These are phyloP conservation scores for Pentalonia nigronervosa DNA, from an alignment of 1,140 invertebrate genomes.

Conservation along the genomic window DNA sequence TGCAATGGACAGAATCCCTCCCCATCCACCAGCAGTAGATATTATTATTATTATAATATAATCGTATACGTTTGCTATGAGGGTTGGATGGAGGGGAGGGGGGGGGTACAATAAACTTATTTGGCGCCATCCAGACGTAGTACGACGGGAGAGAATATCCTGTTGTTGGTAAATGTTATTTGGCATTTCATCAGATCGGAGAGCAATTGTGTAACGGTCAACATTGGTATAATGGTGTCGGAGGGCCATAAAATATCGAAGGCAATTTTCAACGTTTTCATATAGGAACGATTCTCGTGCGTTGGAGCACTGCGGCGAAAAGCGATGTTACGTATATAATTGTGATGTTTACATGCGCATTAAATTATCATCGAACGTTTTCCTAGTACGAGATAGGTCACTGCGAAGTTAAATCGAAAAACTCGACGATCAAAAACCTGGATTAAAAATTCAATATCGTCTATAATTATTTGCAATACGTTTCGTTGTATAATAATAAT, in stretches of 20 bases:
- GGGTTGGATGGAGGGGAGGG: neutral
- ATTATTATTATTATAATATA: neutral
- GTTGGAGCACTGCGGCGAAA: neutral
- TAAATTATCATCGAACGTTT: neutral
- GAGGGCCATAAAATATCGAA: neutral
- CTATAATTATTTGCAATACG: neutral
- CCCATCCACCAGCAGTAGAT: too few species aligned
- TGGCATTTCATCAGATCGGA: conserved; percentile 30
- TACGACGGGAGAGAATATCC: neutral
- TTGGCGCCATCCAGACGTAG: neutral
- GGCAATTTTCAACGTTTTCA: conserved; percentile 13
- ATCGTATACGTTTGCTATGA: neutral
- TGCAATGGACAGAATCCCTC: neutral
- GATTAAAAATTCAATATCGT: neutral
- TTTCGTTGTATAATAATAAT: neutral
- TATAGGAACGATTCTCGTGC: neutral
- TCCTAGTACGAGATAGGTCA: neutral
- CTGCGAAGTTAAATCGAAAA: neutral
- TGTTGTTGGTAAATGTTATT: conserved; percentile 22
- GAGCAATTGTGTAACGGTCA: neutral
- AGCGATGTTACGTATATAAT: neutral
- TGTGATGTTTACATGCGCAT: neutral
- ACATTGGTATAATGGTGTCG: neutral
- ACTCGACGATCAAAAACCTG: neutral
- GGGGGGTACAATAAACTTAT: neutral